These are phyloP conservation scores for Macrocentrus cingulum DNA, from an alignment of 1,140 invertebrate genomes.

Conservation along the genomic window DNA sequence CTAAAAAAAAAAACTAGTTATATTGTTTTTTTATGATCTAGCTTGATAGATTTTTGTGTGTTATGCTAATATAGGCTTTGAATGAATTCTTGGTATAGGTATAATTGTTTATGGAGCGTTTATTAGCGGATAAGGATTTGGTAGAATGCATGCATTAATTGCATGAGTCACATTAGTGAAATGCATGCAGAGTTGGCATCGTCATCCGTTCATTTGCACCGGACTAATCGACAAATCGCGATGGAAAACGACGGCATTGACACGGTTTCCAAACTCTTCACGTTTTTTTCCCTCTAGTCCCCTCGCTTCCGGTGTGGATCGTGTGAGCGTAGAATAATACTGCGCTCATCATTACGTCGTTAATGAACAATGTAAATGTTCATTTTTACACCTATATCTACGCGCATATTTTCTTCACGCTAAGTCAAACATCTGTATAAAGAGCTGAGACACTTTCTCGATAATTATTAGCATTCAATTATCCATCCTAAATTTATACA, in stretches of 20 bases:
- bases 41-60: no score
- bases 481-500: no score
- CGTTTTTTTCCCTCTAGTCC: slow-evolving; percentile 19
- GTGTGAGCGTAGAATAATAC: slow-evolving; percentile 18
- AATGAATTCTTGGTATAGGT: no score
- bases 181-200: background rate
- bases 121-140: no score
- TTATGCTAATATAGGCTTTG: no score
- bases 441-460: no score
- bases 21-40: no score
- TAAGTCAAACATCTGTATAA: slow-evolving; percentile 4
- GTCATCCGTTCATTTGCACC: slow-evolving; percentile 34
- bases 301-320: slow-evolving; percentile 31
- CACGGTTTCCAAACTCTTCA: slow-evolving; percentile 37
- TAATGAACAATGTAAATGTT: slow-evolving; percentile 27
- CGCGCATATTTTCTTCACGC: slow-evolving; percentile 1
- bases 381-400: slow-evolving; percentile 15
- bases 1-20: no score
- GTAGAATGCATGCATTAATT: no score
- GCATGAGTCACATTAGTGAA: slow-evolving; percentile 2
- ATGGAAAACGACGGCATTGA: slow-evolving; percentile 39
- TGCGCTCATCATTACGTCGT: slow-evolving; percentile 18
- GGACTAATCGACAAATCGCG: slow-evolving; percentile 33
- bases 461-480: no score
- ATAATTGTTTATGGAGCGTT: no score